Evolutionary conservation across 2,888 invertebrate genomes (phyloP).

Genomic region (Lypha dubia): DNA sequence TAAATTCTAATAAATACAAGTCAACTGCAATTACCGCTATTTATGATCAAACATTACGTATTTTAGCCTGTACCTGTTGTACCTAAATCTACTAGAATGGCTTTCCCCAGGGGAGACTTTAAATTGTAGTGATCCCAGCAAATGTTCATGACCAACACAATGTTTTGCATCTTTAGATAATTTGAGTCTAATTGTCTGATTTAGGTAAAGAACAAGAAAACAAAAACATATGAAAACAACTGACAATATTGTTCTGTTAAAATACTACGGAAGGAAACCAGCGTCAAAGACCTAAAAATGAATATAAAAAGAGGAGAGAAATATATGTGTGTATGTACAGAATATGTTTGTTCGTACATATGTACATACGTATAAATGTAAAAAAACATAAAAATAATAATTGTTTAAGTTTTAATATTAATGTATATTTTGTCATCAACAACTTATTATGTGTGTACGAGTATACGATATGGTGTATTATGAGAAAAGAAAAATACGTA

Average conservation of each 20-base stretch:
- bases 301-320: conserved; percentile 1
- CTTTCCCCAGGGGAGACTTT: not conserved
- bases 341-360: too few species aligned
- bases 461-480: too few species aligned
- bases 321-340: not conserved
- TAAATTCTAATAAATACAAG: conserved; percentile 11
- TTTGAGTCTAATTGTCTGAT: conserved; percentile 69
- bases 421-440: conserved; percentile 71
- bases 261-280: conserved; percentile 68
- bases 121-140: conserved; percentile 58
- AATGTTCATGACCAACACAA: conserved; percentile 61
- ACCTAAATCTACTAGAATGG: too few species aligned
- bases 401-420: conserved; percentile 66
- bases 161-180: conserved; percentile 64
- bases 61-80: conserved; percentile 38
- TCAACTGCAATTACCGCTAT: conserved; percentile 43
- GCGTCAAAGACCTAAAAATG: conserved; percentile 60
- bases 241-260: conserved; percentile 42
- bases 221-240: conserved; percentile 4
- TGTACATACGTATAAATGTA: too few species aligned
- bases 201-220: conserved; percentile 52
- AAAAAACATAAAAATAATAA: conserved; percentile 49
- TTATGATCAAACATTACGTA: conserved; percentile 1
- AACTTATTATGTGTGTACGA: conserved; percentile 39
- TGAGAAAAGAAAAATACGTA: conserved; percentile 39